Percentiles rank a stretch among this genome's conserved stretches.
These are phyloP conservation scores for Archaeoteleia sp. DNA, from an alignment of 2,888 invertebrate species.

Conservation along the genomic window DNA sequence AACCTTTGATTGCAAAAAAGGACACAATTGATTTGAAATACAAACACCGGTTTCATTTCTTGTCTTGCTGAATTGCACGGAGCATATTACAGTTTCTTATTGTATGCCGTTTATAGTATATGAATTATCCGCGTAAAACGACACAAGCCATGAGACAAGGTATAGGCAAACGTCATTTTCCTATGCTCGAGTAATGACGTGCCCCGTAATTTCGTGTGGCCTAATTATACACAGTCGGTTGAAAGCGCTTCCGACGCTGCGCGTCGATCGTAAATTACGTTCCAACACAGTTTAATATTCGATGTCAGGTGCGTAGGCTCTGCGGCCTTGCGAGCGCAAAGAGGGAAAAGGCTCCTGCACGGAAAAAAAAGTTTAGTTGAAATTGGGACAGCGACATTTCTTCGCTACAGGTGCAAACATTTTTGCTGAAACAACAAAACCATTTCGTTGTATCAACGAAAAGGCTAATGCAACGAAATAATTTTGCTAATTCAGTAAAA, in stretches of 20 bases:
- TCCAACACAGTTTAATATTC: constrained; percentile 36
- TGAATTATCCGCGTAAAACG: constrained; percentile 8
- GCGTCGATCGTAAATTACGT: constrained; percentile 33
- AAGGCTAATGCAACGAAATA: too few relatives aligned
- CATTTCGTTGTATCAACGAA: too few relatives aligned
- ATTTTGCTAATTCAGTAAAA: too few relatives aligned
- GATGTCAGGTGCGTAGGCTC: constrained; percentile 41
- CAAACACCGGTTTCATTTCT: too few relatives aligned
- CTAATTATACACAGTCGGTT: constrained; percentile 12
- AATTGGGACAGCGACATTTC: too few relatives aligned
- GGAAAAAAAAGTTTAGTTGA: too few relatives aligned
- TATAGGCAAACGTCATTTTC: constrained; percentile 6
- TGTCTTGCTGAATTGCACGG: too few relatives aligned
- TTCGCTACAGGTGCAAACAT: too few relatives aligned
- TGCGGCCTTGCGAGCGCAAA: constrained; percentile 59
- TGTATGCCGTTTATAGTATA: not conserved
- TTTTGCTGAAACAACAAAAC: too few relatives aligned
- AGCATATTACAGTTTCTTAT: too few relatives aligned
- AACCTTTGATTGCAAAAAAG: constrained; percentile 7
- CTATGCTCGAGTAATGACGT: constrained; percentile 5
- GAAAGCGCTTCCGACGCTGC: constrained; percentile 5
- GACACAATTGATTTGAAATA: too few relatives aligned
- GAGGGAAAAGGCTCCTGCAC: too few relatives aligned
- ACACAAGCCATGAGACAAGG: not conserved
- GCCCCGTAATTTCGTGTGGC: constrained; percentile 9